Base-by-base conservation (phyloP, 2,797 vertebrate species). In the Pogoniulus pusillus region DNA sequence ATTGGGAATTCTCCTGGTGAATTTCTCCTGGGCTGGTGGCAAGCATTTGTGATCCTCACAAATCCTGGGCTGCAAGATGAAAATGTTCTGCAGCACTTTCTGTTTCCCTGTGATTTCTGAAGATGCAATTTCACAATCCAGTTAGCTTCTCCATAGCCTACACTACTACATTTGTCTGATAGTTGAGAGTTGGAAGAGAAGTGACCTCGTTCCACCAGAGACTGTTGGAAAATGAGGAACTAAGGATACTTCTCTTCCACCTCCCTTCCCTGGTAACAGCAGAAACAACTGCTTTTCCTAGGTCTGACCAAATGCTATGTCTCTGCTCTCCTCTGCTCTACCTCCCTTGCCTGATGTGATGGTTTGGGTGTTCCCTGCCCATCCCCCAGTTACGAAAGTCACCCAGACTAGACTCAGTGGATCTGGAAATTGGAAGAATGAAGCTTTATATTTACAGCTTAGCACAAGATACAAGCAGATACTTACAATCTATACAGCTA, bases 71-170 rank as follows among this genome's bases (percentile, higher is more conserved):
- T 79, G 12, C 35, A 29, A 62, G 29, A 30, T 3, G 7, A 63
- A 76, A 83, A 37, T 47, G 3, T 70, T 63, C 39, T 63, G 18
- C 9, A 37, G 35, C 30, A 0, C 15, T 16, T 75, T 49, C 11
- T 79, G 6, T 53, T 82, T 89, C 10, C 24, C 13, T 77, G 6
- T 8, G 4, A 10, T 8, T 41, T 5, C 18, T 85, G 30, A 20
- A 74, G 32, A 27, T 53, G 14, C 0, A 73, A 5, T 80, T 30
- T 63, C 23, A 24, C 16, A 37, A 19, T 47, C 16, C 9, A 30
- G 2, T 51, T 82, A 0, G 0, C 11, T 66, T 76, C 19, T 79
- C 6, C 57, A 35, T 6, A 41, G 30, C 7, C 3, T 65, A 12
- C 14, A 43, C 14, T 5, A 10, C 37, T 72, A 37, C 19, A 54